Conservation (phyloP, 23 tunicate species). For the Halocynthia aurantium region DNA sequence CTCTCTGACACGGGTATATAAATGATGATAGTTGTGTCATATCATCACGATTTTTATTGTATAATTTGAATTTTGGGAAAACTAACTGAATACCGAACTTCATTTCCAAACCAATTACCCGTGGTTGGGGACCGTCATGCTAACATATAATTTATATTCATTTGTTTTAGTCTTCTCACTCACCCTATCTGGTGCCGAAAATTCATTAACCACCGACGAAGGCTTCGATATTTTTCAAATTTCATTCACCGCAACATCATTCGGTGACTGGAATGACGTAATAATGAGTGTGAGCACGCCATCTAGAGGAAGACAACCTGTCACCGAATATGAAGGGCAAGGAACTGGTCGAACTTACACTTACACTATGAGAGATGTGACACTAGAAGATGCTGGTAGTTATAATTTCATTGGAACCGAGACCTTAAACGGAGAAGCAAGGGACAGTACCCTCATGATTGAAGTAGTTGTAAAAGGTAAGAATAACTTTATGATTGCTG, state of each 20-base stretch:
- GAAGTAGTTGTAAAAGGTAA: conserved; percentile 18
- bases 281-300: conserved; percentile 1
- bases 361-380: conserved; percentile 17
- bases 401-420: background rate
- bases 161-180: conserved; percentile 3
- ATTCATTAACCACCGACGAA: background rate
- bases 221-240: conserved; percentile 14
- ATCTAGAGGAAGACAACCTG: background rate
- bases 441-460: background rate
- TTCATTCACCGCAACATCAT: background rate
- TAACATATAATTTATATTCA: background rate
- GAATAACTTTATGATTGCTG: background rate
- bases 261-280: background rate
- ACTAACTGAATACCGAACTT: too few relatives aligned
- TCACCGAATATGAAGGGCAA: background rate
- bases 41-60: too few relatives aligned
- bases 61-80: too few relatives aligned
- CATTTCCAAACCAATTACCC: too few relatives aligned
- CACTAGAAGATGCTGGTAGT: background rate
- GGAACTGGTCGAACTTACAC: background rate
- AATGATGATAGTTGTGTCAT: too few relatives aligned
- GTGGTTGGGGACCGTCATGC: too few relatives aligned
- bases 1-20: too few relatives aligned
- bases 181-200: background rate
- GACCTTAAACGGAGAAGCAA: background rate